These are phyloP conservation scores for Spinibarbus caldwelli DNA, from an alignment of 2,797 vertebrate species.

Conservation along the genomic window DNA sequence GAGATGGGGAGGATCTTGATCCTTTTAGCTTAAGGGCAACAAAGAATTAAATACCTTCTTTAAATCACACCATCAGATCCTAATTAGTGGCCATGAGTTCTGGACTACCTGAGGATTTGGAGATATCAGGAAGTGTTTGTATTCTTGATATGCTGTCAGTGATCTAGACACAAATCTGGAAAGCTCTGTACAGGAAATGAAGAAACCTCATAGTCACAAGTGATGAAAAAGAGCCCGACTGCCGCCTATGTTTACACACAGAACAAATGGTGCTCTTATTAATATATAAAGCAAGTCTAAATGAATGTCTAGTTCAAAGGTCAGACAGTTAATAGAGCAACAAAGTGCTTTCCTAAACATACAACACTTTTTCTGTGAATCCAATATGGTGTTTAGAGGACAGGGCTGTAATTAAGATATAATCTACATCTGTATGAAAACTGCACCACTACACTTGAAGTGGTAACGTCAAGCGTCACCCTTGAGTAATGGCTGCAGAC, in stretches of 20 bases:
- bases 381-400: background rate
- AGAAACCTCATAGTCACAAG: conserved; percentile 15
- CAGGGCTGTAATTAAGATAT: background rate
- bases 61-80: conserved; percentile 10
- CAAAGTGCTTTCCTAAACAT: background rate
- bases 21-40: conserved; percentile 8
- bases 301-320: background rate
- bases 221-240: background rate
- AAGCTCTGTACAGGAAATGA: conserved; percentile 35
- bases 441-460: conserved; percentile 26
- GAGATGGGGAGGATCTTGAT: background rate
- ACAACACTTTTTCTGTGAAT: background rate
- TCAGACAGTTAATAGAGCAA: background rate
- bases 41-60: conserved; percentile 3
- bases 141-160: conserved; percentile 9
- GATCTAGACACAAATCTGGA: conserved; percentile 37
- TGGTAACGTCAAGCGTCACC: conserved; percentile 2
- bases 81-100: background rate
- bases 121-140: conserved; percentile 43
- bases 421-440: conserved; percentile 1
- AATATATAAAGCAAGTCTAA: background rate
- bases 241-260: background rate
- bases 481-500: conserved; percentile 33
- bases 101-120: conserved; percentile 13
- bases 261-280: background rate